Conservation (phyloP, 2,797 vertebrate species). For the Molothrus aeneus region DNA sequence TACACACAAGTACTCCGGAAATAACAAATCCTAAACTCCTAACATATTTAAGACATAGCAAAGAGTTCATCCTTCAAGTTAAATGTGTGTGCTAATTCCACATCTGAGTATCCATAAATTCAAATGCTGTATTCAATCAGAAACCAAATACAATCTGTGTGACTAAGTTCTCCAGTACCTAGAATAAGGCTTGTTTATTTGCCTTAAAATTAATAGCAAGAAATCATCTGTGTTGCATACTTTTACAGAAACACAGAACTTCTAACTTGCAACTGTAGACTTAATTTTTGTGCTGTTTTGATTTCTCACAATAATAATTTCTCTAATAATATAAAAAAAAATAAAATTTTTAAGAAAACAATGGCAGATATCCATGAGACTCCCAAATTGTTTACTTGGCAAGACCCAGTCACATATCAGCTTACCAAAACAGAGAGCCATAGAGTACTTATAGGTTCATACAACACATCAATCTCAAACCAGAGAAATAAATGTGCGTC, state of each 20-base stretch:
- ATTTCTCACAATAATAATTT: background rate
- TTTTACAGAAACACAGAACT: background rate
- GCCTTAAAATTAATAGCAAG: background rate
- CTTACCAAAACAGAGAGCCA: background rate
- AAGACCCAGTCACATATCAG: background rate
- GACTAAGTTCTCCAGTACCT: background rate
- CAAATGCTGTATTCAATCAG: background rate
- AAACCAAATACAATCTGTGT: background rate
- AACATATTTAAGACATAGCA: background rate
- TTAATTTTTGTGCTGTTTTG: background rate
- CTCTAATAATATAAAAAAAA: background rate
- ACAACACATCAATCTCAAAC: background rate
- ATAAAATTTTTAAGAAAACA: background rate
- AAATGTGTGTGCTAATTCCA: background rate
- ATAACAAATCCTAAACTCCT: background rate
- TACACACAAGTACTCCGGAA: background rate
- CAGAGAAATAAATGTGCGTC: background rate
- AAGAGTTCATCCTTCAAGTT: background rate
- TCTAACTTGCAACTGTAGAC: background rate
- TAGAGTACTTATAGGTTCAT: background rate
- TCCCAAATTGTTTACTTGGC: background rate
- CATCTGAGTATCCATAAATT: background rate
- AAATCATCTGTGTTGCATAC: background rate
- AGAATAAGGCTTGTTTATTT: background rate
- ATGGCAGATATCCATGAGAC: background rate